These are phyloP conservation scores for Phalanger gymnotis DNA, from an alignment of 2,797 vertebrate genomes.

Conservation along the genomic window DNA sequence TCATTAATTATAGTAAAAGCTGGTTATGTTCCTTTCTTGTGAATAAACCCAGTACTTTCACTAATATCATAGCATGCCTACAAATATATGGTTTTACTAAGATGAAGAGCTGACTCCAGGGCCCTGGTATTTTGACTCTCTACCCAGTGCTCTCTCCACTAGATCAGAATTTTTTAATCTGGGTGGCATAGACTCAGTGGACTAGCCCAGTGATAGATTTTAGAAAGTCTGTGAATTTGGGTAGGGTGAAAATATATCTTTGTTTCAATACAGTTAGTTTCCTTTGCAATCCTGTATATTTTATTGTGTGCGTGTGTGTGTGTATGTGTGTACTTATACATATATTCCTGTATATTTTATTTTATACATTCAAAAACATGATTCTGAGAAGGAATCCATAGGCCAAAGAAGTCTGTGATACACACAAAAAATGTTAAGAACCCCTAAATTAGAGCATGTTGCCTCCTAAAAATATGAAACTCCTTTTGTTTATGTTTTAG, in stretches of 20 bases:
- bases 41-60: slow-evolving; percentile 19
- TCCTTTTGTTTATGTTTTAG: slow-evolving; percentile 18
- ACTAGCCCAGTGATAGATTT: not conserved
- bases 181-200: not conserved
- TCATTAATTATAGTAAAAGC: slow-evolving; percentile 44
- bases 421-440: not conserved
- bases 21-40: slow-evolving; percentile 4
- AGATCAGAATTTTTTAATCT: not conserved
- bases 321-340: too few species aligned
- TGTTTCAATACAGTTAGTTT: not conserved
- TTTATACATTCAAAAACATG: not conserved
- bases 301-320: too few species aligned
- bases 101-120: not conserved
- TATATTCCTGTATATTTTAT: not conserved
- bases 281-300: not conserved
- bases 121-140: slow-evolving; percentile 5
- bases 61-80: slow-evolving; percentile 20
- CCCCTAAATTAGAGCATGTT: not conserved
- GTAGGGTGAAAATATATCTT: not conserved
- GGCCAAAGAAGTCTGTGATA: not conserved
- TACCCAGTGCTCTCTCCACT: not conserved
- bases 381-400: not conserved
- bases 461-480: slow-evolving; percentile 1
- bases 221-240: not conserved
- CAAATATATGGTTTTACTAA: not conserved